Evolutionary conservation across 2,113 vertebrate species (phyloP), one percentile per base, ranked within the genome.

Genomic region (Nothobranchius furzeri): DNA sequence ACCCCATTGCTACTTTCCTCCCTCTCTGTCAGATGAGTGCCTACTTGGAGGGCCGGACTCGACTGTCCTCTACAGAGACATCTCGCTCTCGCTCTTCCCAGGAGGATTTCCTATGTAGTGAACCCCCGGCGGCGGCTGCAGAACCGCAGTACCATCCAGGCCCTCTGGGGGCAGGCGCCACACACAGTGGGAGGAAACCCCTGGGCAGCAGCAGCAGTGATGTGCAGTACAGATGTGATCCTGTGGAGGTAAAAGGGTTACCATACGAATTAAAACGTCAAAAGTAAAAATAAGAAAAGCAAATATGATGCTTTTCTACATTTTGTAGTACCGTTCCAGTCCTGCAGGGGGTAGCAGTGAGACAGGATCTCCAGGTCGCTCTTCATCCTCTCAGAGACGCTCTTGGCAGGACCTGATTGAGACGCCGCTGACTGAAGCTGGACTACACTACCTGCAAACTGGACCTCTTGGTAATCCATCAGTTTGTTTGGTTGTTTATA

Each of bases 361-460:
- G 0, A 95, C 96, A 1, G 94, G 96, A 62, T 98, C 96, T 0
- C 96, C 96, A 0, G 94, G 96, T 9, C 95, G 96, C 36, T 98
- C 98, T 71, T 96, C 96, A 0, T 95, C 96, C 0, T 98, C 96
- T 72, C 96, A 98, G 88, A 93, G 97, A 68, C 95, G 97, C 30
- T 99, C 97, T 37, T 99, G 97, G 97, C 97, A 98, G 93, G 97
- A 98, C 93, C 93, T 99, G 87, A 99, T 98, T 7, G 97, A 99
- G 90, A 99, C 96, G 0, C 97, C 97, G 0, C 89, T 99, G 82
- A 99, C 97, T 0, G 98, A 96, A 81, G 95, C 96, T 0, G 97
- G 96, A 83, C 93, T 99, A 66, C 96, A 98, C 88, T 99, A 96
- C 87, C 93, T 99, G 84, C 97, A 99, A 89, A 99, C 97, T 15